Evolutionary conservation across 2,888 invertebrate genomes (phyloP).

Genomic region (Hyposoter dolosus): DNA sequence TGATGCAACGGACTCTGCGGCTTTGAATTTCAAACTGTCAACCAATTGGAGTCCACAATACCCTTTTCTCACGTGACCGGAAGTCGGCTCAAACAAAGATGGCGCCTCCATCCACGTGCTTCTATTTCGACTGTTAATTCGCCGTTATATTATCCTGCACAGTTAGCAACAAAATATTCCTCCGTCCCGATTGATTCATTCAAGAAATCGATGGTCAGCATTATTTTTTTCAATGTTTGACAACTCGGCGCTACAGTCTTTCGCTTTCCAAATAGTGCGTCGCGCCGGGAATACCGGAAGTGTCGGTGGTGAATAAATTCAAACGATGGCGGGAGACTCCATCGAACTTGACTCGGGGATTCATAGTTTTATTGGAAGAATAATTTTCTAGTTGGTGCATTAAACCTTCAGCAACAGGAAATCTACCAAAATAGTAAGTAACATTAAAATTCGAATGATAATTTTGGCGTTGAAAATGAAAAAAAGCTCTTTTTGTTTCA

Average conservation of each 20-base stretch:
- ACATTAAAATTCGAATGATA: neutral
- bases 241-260: neutral
- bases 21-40: slow-evolving; percentile 65
- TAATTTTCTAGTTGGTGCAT: neutral
- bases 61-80: slow-evolving; percentile 58
- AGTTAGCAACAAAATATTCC: neutral
- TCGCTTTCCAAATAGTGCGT: neutral
- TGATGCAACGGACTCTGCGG: slow-evolving; percentile 68
- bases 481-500: neutral
- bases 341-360: neutral
- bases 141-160: neutral
- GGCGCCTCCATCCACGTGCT: slow-evolving; percentile 28
- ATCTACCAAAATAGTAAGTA: neutral
- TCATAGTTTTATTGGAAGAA: neutral
- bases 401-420: neutral
- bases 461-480: neutral
- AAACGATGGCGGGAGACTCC: slow-evolving; percentile 45
- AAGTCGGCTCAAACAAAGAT: slow-evolving; percentile 22
- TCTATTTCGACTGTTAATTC: slow-evolving; percentile 13
- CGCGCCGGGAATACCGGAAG: slow-evolving; percentile 42
- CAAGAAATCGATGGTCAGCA: neutral
- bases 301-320: slow-evolving; percentile 6
- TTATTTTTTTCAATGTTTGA: neutral
- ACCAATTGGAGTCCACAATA: slow-evolving; percentile 55
- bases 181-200: neutral